Conservation (phyloP, 2,888 invertebrate genomes). For the Auanema freiburgensis region DNA sequence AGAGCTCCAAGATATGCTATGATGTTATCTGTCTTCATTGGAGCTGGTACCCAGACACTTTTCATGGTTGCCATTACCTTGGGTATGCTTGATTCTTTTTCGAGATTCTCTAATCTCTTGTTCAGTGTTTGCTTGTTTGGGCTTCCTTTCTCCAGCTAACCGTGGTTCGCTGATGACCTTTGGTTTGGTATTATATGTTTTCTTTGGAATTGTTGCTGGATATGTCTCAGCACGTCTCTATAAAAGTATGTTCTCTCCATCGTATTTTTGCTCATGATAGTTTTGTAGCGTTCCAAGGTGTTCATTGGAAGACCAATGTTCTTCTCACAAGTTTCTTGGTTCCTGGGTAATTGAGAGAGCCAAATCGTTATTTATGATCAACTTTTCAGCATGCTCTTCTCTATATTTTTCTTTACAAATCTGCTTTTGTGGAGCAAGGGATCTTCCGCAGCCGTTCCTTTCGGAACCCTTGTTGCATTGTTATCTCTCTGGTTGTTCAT, state of each 20-base stretch:
- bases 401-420: slow-evolving; percentile 95
- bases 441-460: slow-evolving; percentile 93
- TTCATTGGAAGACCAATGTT: slow-evolving; percentile 98
- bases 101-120: slow-evolving; percentile 16
- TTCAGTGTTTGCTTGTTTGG: slow-evolving; percentile 93
- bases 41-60: slow-evolving; percentile 92
- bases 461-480: slow-evolving; percentile 89
- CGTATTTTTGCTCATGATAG: neutral
- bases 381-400: slow-evolving; percentile 81
- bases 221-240: slow-evolving; percentile 95
- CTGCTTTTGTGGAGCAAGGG: slow-evolving; percentile 91
- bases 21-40: slow-evolving; percentile 91
- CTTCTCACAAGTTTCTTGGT: slow-evolving; percentile 91
- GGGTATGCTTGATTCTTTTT: slow-evolving; percentile 66
- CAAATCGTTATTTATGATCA: too few relatives aligned
- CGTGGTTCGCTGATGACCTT: slow-evolving; percentile 98
- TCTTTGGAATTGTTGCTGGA: slow-evolving; percentile 92
- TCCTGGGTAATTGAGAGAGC: slow-evolving; percentile 77
- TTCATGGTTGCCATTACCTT: slow-evolving; percentile 93
- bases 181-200: slow-evolving; percentile 92
- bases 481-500: slow-evolving; percentile 95
- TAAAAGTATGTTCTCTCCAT: slow-evolving; percentile 74
- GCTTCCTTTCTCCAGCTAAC: slow-evolving; percentile 96
- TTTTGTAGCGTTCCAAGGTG: slow-evolving; percentile 80
- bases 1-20: slow-evolving; percentile 82